phyloP scores from a whole-genome alignment of 2,797 vertebrate species.

The Momotus momota region DNA sequence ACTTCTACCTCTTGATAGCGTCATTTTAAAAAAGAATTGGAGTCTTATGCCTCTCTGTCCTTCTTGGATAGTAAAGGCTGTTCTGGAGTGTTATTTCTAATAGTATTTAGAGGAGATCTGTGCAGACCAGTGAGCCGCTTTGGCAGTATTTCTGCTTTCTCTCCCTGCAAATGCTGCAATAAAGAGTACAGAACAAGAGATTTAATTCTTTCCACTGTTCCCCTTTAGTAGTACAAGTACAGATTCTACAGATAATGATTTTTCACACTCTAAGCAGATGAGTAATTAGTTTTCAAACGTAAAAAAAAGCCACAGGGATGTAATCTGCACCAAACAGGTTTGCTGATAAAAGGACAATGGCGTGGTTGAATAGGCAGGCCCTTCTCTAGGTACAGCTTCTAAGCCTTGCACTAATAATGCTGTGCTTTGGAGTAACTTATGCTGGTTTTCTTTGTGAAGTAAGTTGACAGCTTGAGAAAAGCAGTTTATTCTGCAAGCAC shows the following conservation, averaged over 20 bases:
- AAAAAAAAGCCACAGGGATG: background rate
- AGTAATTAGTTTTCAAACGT: conserved; percentile 3
- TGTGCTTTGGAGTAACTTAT: background rate
- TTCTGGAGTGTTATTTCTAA: background rate
- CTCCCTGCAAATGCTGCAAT: background rate
- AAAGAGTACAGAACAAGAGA: background rate
- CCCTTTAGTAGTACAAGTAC: background rate
- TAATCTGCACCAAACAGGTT: background rate
- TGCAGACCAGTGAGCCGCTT: background rate
- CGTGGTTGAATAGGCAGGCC: background rate
- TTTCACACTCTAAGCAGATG: background rate
- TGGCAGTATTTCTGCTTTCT: background rate
- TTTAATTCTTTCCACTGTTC: background rate
- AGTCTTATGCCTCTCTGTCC: background rate
- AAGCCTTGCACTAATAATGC: background rate
- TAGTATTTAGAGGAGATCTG: background rate
- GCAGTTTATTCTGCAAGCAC: background rate
- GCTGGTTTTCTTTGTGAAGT: background rate
- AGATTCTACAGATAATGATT: background rate
- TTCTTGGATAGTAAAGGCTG: background rate
- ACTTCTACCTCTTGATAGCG: background rate
- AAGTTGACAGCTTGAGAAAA: background rate
- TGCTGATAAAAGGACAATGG: background rate
- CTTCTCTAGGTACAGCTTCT: background rate
- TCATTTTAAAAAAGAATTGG: background rate